These are phyloP conservation scores for Masnerella sp. DNA, from an alignment of 2,888 invertebrate species.

Conservation along the genomic window DNA sequence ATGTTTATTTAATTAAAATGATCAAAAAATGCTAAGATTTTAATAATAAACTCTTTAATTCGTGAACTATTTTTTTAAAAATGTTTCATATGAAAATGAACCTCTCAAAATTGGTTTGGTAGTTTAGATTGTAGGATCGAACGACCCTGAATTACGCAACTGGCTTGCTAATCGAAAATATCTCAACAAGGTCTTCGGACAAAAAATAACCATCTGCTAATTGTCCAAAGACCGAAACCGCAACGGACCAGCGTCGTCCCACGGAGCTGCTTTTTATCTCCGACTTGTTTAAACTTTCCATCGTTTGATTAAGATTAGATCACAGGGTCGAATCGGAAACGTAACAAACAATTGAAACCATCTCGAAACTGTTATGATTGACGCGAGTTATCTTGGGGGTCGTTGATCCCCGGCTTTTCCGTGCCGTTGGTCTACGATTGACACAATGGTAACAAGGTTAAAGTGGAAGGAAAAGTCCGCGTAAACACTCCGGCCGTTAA, in stretches of 20 bases:
- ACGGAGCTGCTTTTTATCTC: slow-evolving; percentile 18
- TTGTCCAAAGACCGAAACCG: slow-evolving; percentile 9
- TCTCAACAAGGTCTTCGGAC: slow-evolving; percentile 41
- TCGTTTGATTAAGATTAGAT: slow-evolving; percentile 29
- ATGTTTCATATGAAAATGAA: too few species aligned
- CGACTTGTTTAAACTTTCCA: slow-evolving; percentile 20
- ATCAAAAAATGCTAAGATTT: too few species aligned
- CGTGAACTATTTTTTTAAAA: neutral
- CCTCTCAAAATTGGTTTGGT: neutral
- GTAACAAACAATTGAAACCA: neutral
- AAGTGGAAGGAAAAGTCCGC: slow-evolving; percentile 26
- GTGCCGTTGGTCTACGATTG: slow-evolving; percentile 37
- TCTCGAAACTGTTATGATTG: slow-evolving; percentile 14
- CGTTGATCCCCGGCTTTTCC: slow-evolving; percentile 39
- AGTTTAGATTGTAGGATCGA: slow-evolving; percentile 14
- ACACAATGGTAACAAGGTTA: slow-evolving; percentile 55
- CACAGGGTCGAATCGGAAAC: neutral
- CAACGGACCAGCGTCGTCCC: neutral
- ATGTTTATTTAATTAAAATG: too few species aligned
- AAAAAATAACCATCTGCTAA: slow-evolving; percentile 45
- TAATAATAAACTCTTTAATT: too few species aligned
- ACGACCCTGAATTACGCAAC: slow-evolving; percentile 47
- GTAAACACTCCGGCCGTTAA: slow-evolving; percentile 19
- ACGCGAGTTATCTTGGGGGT: slow-evolving; percentile 23
- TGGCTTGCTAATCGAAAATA: slow-evolving; percentile 40